Base-by-base conservation (phyloP, 2,888 invertebrate species). In the Spodoptera picta region DNA sequence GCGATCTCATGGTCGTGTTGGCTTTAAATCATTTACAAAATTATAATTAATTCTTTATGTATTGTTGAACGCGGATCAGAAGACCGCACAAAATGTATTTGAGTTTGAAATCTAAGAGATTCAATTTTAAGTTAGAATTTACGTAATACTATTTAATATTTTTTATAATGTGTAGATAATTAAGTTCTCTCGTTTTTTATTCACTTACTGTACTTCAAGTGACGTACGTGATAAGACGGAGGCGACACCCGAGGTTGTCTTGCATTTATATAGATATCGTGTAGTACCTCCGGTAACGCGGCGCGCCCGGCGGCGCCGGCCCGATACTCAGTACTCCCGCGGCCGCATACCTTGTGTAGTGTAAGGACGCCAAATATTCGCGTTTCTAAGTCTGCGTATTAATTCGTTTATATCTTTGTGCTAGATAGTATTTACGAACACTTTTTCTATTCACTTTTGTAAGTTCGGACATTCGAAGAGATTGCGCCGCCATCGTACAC, bases 211-310 rank as follows among this genome's bases (percentile, higher is more conserved):
- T 46, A 24, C 42, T 52, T 54, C 50, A 57, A 65, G 31, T 55
- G 36, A 46, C 52, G 42, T 66, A 23, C 64, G 50, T 54, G 51
- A 62, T 69, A 69, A 57, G 62, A 69, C 55, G 60, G 63, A 36
- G 36, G 6, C 24, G 52, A 31, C 59, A 7, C 36, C 0, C 4
- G 31, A 4, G 86, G 79, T 14, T 14, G 14, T 86, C 86, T 83
- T 90, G 92, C 92, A 92, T 92, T 92, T 92, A 92, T 90, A 85
- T 36, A 9, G 36, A 31, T 36, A 36, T 36, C 2, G 36, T 7
- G 0, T 7, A 36, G 36, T 36, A 9, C 9, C 7, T 1, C 5
- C 31, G 31, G 31, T 6, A 14, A 1, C 31, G 31, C 6, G 31
- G 0, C 7, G 31, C 31, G 7, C 1, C 31, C 14, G 14, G 14